Evolutionary conservation across 1,140 invertebrate genomes (phyloP).

Genomic region (Cepaea nemoralis): DNA sequence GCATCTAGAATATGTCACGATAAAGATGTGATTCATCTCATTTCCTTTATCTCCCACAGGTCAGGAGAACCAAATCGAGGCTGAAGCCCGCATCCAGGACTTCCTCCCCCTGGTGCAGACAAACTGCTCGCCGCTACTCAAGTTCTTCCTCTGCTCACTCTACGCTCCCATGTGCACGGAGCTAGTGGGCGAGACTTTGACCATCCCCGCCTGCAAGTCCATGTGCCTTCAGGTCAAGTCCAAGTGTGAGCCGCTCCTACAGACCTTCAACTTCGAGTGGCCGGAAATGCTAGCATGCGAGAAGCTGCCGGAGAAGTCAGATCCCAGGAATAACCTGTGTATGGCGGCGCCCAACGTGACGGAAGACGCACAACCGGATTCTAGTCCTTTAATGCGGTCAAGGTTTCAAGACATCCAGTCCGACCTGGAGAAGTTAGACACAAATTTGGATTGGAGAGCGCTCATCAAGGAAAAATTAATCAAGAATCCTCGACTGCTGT

Average conservation of each 20-base stretch:
- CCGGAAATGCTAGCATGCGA: constrained; percentile 69
- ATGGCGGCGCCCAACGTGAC: constrained; percentile 80
- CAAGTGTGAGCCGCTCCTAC: constrained; percentile 70
- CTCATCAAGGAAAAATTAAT: constrained; percentile 8
- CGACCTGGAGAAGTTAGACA: constrained; percentile 30
- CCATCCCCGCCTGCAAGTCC: constrained; percentile 71
- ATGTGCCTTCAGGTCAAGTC: constrained; percentile 71
- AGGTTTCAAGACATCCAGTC: neutral
- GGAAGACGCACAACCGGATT: constrained; percentile 74
- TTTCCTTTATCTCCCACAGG: too few species aligned
- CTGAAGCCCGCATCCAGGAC: constrained; percentile 68
- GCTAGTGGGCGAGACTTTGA: constrained; percentile 68
- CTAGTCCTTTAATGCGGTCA: constrained; percentile 64
- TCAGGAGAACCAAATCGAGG: constrained; percentile 67
- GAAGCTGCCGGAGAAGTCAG: constrained; percentile 68
- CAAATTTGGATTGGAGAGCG: constrained; percentile 43
- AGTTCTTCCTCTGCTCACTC: constrained; percentile 92
- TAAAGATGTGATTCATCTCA: neutral
- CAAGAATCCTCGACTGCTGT: neutral
- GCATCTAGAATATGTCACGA: too few species aligned
- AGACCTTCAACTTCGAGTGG: constrained; percentile 70
- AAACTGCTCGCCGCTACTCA: constrained; percentile 86
- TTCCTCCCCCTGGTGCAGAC: constrained; percentile 72
- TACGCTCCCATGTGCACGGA: constrained; percentile 91
- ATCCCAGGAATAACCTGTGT: constrained; percentile 82